phyloP scores from a whole-genome alignment of 2,113 vertebrate genomes.

The Alligator sinensis region DNA sequence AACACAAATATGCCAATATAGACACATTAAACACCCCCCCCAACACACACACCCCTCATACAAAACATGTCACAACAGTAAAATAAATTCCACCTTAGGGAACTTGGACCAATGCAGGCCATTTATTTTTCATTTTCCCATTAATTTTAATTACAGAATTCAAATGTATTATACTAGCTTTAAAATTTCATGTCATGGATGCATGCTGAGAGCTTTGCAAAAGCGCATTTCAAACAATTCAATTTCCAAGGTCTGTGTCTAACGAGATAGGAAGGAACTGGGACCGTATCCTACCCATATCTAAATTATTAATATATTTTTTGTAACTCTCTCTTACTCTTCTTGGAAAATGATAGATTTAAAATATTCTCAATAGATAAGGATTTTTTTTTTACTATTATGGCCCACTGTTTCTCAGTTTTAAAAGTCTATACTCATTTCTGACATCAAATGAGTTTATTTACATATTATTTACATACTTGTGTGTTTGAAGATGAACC shows the following conservation, averaged over 20 bases:
- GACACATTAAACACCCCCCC: not conserved
- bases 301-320: constrained; percentile 72
- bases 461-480: constrained; percentile 12
- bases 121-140: constrained; percentile 78
- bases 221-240: constrained; percentile 77
- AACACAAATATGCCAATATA: not conserved
- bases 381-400: not conserved
- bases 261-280: constrained; percentile 67
- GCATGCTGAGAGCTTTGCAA: constrained; percentile 69
- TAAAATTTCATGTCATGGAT: constrained; percentile 76
- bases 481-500: constrained; percentile 22
- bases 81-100: constrained; percentile 37
- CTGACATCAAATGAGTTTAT: not conserved
- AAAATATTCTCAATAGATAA: constrained; percentile 38
- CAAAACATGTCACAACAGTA: not conserved
- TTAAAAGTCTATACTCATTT: not conserved
- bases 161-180: constrained; percentile 76
- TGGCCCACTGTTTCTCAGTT: not conserved
- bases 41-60: rapidly evolving
- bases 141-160: constrained; percentile 83
- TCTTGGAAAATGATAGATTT: constrained; percentile 58
- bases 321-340: constrained; percentile 35
- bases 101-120: constrained; percentile 52
- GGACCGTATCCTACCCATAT: constrained; percentile 38
- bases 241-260: constrained; percentile 71